Conservation (phyloP, 2,113 vertebrate genomes). For the Cynoglossus semilaevis region DNA sequence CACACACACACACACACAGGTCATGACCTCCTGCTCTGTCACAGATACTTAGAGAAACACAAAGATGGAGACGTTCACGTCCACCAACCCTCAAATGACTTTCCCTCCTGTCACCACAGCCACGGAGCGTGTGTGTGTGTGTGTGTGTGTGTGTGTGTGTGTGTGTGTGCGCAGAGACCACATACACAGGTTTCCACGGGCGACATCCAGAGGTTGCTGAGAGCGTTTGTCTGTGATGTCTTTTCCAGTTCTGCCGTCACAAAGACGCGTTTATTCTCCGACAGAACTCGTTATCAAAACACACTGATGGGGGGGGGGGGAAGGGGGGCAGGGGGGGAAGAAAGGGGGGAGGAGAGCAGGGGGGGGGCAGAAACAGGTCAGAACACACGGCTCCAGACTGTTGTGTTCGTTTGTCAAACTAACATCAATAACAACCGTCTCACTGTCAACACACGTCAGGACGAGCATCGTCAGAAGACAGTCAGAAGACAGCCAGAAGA, state of each 20-base stretch:
- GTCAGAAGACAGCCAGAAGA: not conserved
- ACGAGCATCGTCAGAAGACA: too few relatives aligned
- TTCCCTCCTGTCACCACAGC: conserved; percentile 56
- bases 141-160: conserved; percentile 20
- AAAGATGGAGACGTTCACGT: conserved; percentile 63
- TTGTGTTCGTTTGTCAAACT: too few relatives aligned
- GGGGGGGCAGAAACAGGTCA: too few relatives aligned
- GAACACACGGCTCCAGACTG: too few relatives aligned
- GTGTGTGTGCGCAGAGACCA: conserved; percentile 49
- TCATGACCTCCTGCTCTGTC: conserved; percentile 55
- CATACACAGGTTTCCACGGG: conserved; percentile 67
- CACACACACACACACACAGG: conserved; percentile 35
- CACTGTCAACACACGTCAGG: too few relatives aligned
- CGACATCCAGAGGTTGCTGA: conserved; percentile 50
- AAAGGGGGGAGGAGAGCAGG: too few relatives aligned
- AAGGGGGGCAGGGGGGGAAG: too few relatives aligned
- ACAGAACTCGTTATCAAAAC: conserved; percentile 9
- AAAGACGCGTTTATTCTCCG: conserved; percentile 52
- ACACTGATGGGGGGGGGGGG: not conserved
- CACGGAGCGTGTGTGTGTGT: conserved; percentile 21
- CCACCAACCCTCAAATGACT: conserved; percentile 60
- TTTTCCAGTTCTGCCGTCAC: conserved; percentile 64
- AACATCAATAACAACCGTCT: too few relatives aligned
- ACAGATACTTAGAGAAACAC: conserved; percentile 74
- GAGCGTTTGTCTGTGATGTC: conserved; percentile 50